Base-by-base conservation (phyloP, 1,140 invertebrate genomes). In the Goniozus legneri region DNA sequence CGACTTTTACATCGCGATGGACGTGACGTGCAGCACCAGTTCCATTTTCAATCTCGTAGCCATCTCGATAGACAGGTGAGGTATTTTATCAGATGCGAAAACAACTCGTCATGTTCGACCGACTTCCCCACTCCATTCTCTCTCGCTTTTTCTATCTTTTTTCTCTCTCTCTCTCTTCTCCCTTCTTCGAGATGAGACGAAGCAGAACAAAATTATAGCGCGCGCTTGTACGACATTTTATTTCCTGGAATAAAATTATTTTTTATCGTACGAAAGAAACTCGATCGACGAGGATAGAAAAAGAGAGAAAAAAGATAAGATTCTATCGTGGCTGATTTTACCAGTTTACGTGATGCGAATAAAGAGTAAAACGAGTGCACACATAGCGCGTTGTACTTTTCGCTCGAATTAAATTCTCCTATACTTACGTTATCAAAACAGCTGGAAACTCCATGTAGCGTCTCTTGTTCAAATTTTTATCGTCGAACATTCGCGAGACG, bases 11-110 rank as follows among this genome's bases (percentile, higher is more conserved):
- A 97, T 99, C 65, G 95, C 95, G 7, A 92, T 95, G 86, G 97
- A 99, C 77, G 96, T 99, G 51, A 93, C 92, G 50, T 97, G 92
- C 73, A 97, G 94, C 64, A 99, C 97, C 21, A 97, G 95, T 60
- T 98, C 95, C 65, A 99, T 99, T 70, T 94, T 98, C 77, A 98
- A 92, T 80, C 83, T 99, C 60, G 93, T 98, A 52, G 95, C 96
- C 60, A 99, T 99, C 77, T 96, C 92, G 62, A 92, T 98, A 74
- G 95, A 98, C 83, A 92, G 96, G 95, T 98, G 78, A 83, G 79
- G 69, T 44, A 32, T 49, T 20, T 20, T n/a, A n/a, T n/a, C n/a
- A 21, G 41, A 48, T 31, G 32, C 27, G n/a, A n/a, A n/a, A n/a
- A n/a, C n/a, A n/a, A n/a, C n/a, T 24, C 42, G n/a, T 37, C 24